These are phyloP conservation scores for Dugesia japonica DNA, from an alignment of 2,888 invertebrate genomes.

Conservation along the genomic window DNA sequence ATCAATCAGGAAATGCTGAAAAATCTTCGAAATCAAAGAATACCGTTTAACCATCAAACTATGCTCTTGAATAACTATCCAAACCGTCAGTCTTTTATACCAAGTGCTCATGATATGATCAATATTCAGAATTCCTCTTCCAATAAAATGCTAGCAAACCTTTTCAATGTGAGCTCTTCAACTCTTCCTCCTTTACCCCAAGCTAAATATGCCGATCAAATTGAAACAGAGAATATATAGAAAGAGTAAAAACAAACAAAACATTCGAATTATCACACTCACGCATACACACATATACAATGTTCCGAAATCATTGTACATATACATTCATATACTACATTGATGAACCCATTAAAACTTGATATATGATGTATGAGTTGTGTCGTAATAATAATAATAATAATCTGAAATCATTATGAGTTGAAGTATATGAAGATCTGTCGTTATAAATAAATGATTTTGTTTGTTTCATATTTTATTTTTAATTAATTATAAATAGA, in stretches of 20 bases:
- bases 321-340: neutral
- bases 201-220: slow-evolving; percentile 10
- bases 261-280: neutral
- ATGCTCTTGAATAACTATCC: neutral
- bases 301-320: slow-evolving; percentile 6
- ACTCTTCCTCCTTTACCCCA: slow-evolving; percentile 14
- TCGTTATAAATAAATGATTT: slow-evolving; percentile 8
- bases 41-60: neutral
- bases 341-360: neutral
- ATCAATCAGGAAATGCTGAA: neutral
- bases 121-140: slow-evolving; percentile 20
- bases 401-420: neutral
- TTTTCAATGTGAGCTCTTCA: neutral
- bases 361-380: neutral
- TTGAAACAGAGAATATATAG: slow-evolving; percentile 3
- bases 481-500: too few species aligned
- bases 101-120: slow-evolving; percentile 12
- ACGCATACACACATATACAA: neutral
- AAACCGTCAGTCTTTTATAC: slow-evolving; percentile 20
- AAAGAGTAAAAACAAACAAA: neutral
- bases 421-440: neutral
- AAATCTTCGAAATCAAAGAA: slow-evolving; percentile 1
- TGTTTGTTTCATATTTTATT: slow-evolving; percentile 20
- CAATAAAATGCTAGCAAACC: slow-evolving; percentile 1
- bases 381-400: too few species aligned